Evolutionary conservation across 2,888 invertebrate species (phyloP).

Genomic region (Gortyna flavago): DNA sequence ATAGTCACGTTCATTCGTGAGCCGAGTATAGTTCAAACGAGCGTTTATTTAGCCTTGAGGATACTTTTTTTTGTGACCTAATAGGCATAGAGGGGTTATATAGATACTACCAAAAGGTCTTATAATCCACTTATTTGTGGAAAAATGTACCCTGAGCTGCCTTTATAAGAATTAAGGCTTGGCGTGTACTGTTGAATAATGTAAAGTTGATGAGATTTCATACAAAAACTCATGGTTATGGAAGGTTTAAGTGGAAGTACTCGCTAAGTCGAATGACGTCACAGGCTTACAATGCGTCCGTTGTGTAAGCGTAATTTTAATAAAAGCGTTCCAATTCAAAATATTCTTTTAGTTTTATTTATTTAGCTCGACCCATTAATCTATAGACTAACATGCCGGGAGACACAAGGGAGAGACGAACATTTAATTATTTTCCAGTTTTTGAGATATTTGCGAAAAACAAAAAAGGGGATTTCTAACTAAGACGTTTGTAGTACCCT

Average conservation of each 20-base stretch:
- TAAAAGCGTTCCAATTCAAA: constrained; percentile 53
- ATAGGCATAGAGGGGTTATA: not conserved
- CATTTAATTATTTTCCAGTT: not conserved
- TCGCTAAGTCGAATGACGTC: constrained; percentile 14
- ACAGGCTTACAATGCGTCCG: constrained; percentile 38
- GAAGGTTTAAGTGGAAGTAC: constrained; percentile 7
- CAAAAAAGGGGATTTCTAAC: not conserved
- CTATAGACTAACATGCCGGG: too few species aligned
- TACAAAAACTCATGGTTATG: not conserved
- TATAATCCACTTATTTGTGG: not conserved
- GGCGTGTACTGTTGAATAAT: not conserved
- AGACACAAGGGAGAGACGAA: too few species aligned
- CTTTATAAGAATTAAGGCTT: constrained; percentile 7
- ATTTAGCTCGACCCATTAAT: too few species aligned
- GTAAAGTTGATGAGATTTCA: not conserved
- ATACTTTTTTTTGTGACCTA: constrained; percentile 12
- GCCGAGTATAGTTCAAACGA: constrained; percentile 44
- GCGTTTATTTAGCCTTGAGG: constrained; percentile 20
- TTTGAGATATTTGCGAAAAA: not conserved
- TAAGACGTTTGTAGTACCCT: too few species aligned
- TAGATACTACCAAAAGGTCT: not conserved
- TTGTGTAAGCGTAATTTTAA: constrained; percentile 46
- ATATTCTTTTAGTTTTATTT: constrained; percentile 16
- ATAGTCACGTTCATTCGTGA: constrained; percentile 19
- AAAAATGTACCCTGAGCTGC: not conserved